Conservation (phyloP, 1,140 invertebrate species). For the Brachystomella parvula region DNA sequence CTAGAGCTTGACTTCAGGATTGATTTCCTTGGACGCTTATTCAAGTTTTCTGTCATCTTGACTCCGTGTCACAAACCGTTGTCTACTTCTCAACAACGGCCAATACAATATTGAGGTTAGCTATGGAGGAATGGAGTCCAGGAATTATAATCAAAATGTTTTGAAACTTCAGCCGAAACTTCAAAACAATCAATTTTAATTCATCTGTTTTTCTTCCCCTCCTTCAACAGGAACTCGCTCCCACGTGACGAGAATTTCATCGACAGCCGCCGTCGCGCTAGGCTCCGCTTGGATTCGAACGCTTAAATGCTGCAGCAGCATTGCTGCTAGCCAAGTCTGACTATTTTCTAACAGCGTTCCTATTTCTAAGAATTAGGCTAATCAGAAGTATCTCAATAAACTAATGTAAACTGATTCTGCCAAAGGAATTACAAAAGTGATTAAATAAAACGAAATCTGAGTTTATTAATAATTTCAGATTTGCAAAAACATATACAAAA, state of each 20-base stretch:
- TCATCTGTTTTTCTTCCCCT: neutral
- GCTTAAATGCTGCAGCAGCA: no score
- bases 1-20: neutral
- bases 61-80: neutral
- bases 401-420: no score
- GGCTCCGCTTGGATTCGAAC: no score
- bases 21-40: neutral
- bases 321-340: no score
- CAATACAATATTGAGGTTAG: conserved; percentile 2
- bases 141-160: neutral
- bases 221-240: neutral
- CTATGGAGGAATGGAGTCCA: neutral
- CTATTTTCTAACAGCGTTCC: no score
- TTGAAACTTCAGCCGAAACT: conserved; percentile 2
- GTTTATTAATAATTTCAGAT: no score
- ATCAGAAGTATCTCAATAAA: no score
- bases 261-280: no score
- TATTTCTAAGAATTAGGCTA: no score
- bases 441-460: no score
- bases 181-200: neutral
- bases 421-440: no score
- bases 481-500: no score
- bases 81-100: neutral
- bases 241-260: conserved; percentile 35
- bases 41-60: neutral